Evolutionary conservation across 2,888 invertebrate genomes (phyloP).

Genomic region (Theodoxus fluviatilis): DNA sequence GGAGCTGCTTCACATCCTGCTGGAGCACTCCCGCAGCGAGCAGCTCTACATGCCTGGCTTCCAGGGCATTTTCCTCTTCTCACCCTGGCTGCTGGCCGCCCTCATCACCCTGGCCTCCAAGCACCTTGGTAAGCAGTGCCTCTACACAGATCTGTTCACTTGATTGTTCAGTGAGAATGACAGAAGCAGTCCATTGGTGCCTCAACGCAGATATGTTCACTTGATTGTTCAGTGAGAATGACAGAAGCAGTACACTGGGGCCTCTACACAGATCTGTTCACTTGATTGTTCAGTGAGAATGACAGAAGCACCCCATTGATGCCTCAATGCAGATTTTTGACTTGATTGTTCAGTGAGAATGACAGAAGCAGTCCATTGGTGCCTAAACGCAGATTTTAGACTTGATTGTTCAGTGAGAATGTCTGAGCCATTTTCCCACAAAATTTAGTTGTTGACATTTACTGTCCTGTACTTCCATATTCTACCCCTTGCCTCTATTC

Average conservation of each 20-base stretch:
- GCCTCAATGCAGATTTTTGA: no score
- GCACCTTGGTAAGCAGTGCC: slow-evolving; percentile 74
- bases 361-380: background rate
- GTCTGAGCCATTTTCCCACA: background rate
- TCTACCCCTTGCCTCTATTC: no score
- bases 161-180: background rate
- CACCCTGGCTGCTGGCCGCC: slow-evolving; percentile 76
- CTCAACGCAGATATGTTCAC: background rate
- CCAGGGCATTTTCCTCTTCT: slow-evolving; percentile 63
- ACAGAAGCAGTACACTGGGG: background rate
- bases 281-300: background rate
- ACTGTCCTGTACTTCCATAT: no score
- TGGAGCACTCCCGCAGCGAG: background rate
- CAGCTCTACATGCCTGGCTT: background rate
- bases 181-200: background rate
- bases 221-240: background rate
- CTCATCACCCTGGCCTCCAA: slow-evolving; percentile 75
- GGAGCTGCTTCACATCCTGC: slow-evolving; percentile 36
- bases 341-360: background rate
- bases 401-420: background rate
- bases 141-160: no score
- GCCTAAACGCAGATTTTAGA: background rate
- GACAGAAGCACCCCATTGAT: background rate
- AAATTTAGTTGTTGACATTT: background rate
- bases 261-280: background rate